These are phyloP conservation scores for Cherax destructor DNA, from an alignment of 1,140 invertebrate genomes.

Conservation along the genomic window DNA sequence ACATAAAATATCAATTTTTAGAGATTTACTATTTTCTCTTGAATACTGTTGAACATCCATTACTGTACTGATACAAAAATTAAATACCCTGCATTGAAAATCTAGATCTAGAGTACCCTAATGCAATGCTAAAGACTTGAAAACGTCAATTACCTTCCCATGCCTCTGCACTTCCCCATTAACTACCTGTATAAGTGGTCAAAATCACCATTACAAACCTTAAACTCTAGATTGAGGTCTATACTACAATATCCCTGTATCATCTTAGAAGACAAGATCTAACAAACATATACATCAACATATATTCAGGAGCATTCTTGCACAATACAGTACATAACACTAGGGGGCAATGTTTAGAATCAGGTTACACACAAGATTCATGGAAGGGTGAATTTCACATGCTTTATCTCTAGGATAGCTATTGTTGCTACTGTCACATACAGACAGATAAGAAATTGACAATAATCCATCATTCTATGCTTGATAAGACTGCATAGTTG, in stretches of 20 bases:
- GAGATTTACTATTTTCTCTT: neutral
- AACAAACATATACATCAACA: neutral
- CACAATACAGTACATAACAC: neutral
- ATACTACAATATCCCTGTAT: constrained; percentile 28
- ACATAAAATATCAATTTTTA: neutral
- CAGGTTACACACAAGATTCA: neutral
- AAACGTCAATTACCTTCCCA: neutral
- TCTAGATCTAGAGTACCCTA: neutral
- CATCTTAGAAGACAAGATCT: constrained; percentile 10
- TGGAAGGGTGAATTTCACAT: neutral
- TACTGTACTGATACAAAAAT: neutral
- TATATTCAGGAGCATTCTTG: neutral
- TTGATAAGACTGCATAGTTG: neutral
- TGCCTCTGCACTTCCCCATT: neutral
- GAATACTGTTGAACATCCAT: neutral
- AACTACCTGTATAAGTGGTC: neutral
- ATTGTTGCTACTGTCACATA: neutral
- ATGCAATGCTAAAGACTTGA: neutral
- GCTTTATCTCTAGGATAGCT: neutral
- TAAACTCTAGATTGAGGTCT: neutral
- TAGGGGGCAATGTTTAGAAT: neutral
- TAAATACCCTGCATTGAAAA: neutral
- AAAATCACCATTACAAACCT: neutral
- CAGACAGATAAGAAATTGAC: neutral
- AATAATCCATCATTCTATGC: neutral